Evolutionary conservation across 2,888 invertebrate genomes (phyloP), one percentile per base, ranked within the genome.

Genomic region (Heliconius ismenius): DNA sequence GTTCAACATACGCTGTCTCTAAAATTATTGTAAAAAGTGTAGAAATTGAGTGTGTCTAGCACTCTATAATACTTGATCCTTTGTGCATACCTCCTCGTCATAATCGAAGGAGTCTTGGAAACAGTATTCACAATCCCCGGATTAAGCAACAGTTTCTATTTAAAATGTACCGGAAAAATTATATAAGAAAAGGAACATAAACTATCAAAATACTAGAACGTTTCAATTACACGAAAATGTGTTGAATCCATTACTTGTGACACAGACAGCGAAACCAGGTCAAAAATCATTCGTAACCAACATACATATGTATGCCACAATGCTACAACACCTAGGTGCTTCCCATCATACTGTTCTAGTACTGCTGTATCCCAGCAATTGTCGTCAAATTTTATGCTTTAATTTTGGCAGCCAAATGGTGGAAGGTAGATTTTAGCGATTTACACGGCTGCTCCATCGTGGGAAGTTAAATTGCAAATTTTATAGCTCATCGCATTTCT

Each of bases 181-280:
- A 13, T 4, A 60, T 0, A 24, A 26, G 24, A 13, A 11, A 60
- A 60, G 11, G 26, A 24, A 60, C 11, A 60, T 24, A 60, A 60
- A 26, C 13, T 24, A 15, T 26, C 18, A 18, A 63, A 28, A 18
- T 63, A n/a, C n/a, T 24, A n/a, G n/a, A n/a, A 36, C 36, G n/a
- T 11, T 65, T 65, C n/a, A 32, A n/a, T 65, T 65, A 11, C 18
- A 65, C 11, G 21, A 36, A 65, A 65, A 36, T 36, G 11, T 64
- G 28, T 64, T 21, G 65, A 36, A 65, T 36, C 65, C n/a, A 36
- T 65, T 65, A 36, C 36, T 11, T 36, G 36, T 1, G 32, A n/a
- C 65, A 65, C 13, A 36, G n/a, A 65, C 65, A 36, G 21, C 18
- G 65, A 24, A 65, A 65, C 24, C 65, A 39, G 65, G 65, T 65